These are phyloP conservation scores for Doryteuthis pealeii DNA, from an alignment of 1,140 invertebrate genomes.

Conservation along the genomic window DNA sequence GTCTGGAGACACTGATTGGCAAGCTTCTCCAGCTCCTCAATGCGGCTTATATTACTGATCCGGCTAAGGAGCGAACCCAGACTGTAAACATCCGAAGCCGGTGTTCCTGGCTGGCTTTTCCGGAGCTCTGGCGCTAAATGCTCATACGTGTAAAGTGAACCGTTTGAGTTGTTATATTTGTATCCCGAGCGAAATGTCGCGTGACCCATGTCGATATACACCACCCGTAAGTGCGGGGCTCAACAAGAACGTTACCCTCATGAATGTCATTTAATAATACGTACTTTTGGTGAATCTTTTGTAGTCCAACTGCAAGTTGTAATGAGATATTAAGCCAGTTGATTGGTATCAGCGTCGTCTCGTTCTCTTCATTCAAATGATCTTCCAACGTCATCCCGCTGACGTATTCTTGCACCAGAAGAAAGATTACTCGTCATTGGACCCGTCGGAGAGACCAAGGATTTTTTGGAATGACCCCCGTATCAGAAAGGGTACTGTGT, in stretches of 20 bases:
- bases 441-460: neutral
- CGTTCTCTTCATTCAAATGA: neutral
- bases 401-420: constrained; percentile 9
- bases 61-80: neutral
- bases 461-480: neutral
- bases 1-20: neutral
- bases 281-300: constrained; percentile 12
- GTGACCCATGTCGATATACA: constrained; percentile 13
- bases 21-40: neutral
- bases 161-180: neutral
- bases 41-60: neutral
- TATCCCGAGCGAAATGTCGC: neutral
- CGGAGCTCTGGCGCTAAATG: constrained; percentile 5
- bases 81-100: constrained; percentile 11
- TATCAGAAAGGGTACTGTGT: neutral
- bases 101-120: neutral
- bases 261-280: constrained; percentile 12
- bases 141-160: neutral
- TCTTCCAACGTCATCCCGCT: neutral
- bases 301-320: neutral
- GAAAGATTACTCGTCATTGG: neutral
- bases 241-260: neutral
- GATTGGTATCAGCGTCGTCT: neutral
- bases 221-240: neutral
- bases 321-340: constrained; percentile 10